Percentiles rank a stretch among this genome's conserved stretches.
These are phyloP conservation scores for Cryptosula pallasiana DNA, from an alignment of 2,888 invertebrate genomes.

Conservation along the genomic window DNA sequence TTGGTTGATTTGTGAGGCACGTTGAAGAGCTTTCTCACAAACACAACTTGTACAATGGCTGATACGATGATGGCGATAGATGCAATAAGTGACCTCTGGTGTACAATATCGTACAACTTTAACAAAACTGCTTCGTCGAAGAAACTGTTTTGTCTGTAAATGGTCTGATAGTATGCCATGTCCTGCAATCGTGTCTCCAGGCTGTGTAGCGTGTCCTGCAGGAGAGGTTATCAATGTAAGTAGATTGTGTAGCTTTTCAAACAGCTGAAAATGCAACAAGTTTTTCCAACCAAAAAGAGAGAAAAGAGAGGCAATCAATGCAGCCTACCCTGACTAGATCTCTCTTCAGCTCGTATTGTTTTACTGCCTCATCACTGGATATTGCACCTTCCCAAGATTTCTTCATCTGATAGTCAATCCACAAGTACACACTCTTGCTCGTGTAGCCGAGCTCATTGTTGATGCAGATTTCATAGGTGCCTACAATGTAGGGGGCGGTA, in stretches of 20 bases:
- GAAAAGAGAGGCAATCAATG: too few relatives aligned
- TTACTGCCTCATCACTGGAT: not conserved
- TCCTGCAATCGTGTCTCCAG: not conserved
- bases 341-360: not conserved
- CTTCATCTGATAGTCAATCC: not conserved
- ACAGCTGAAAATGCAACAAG: too few relatives aligned
- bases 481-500: not conserved
- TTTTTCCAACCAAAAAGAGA: too few relatives aligned
- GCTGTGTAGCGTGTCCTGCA: not conserved
- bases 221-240: too few relatives aligned
- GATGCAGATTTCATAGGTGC: conserved; percentile 11
- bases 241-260: too few relatives aligned
- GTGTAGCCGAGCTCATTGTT: conserved; percentile 17
- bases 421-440: conserved; percentile 7
- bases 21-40: conserved; percentile 8
- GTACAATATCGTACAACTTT: not conserved
- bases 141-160: not conserved
- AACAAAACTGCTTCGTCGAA: not conserved
- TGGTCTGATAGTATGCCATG: not conserved
- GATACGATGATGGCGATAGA: conserved; percentile 4
- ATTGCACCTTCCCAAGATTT: conserved; percentile 3
- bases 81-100: not conserved
- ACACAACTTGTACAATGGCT: conserved; percentile 4
- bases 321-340: conserved; percentile 7
- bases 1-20: not conserved